Evolutionary conservation across 2,113 vertebrate species (phyloP).

Genomic region (Grus americana): DNA sequence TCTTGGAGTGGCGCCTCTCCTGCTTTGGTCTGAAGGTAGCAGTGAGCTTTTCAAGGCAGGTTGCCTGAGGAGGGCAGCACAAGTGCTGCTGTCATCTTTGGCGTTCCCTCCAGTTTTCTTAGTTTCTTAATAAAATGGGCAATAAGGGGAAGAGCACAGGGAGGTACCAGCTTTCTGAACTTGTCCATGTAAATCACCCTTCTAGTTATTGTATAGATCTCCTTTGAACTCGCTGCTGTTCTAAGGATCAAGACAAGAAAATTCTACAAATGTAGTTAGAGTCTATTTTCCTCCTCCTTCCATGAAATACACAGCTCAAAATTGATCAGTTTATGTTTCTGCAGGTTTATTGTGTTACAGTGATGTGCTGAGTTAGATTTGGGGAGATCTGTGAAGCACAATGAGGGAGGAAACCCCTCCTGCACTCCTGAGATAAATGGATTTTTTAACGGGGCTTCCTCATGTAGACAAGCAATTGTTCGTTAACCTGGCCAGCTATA

Average conservation of each 20-base stretch:
- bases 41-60: neutral
- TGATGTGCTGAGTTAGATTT: neutral
- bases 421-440: neutral
- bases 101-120: neutral
- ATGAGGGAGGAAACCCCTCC: neutral
- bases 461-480: neutral
- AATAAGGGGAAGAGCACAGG: neutral
- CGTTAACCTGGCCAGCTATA: neutral
- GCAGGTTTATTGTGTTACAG: neutral
- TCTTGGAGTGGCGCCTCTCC: neutral
- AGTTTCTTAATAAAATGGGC: neutral
- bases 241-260: neutral
- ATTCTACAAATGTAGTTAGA: neutral
- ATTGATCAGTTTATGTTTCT: neutral
- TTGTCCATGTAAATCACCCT: neutral
- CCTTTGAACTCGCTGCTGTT: neutral
- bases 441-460: neutral
- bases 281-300: neutral
- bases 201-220: neutral
- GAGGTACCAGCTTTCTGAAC: neutral
- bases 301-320: neutral
- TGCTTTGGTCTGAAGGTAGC: neutral
- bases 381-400: neutral
- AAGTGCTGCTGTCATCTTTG: neutral
- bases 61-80: neutral